Percentiles rank a stretch among this genome's conserved stretches.
Conservation (phyloP, 1,140 invertebrate species). For the Nixonia krombeini region DNA sequence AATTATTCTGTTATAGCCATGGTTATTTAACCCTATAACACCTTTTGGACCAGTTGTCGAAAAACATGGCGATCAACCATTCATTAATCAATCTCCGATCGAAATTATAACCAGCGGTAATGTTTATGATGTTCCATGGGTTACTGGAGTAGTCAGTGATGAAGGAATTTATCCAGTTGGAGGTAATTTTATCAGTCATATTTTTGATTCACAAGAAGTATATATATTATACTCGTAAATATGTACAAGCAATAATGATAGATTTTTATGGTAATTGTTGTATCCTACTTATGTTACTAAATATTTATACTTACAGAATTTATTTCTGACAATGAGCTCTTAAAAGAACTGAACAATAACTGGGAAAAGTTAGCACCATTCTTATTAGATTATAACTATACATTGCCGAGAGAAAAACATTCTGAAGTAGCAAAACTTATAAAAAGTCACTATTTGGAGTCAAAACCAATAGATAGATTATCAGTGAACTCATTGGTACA, state of each 20-base stretch:
- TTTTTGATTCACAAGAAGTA: not conserved
- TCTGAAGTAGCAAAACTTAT: constrained; percentile 69
- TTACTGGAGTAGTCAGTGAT: constrained; percentile 73
- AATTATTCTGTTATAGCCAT: constrained; percentile 55
- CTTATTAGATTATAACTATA: constrained; percentile 77
- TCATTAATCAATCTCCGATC: constrained; percentile 74
- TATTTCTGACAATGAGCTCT: constrained; percentile 59
- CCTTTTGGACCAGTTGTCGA: constrained; percentile 77
- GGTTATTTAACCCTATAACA: constrained; percentile 74
- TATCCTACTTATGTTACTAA: too few relatives aligned
- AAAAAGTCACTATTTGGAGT: constrained; percentile 73
- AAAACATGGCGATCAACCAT: constrained; percentile 67
- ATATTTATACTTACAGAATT: constrained; percentile 70
- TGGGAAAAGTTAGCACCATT: constrained; percentile 75
- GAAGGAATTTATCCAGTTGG: constrained; percentile 77
- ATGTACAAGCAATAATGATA: not conserved
- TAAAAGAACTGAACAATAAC: constrained; percentile 71
- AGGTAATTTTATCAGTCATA: constrained; percentile 60
- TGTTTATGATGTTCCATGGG: constrained; percentile 74
- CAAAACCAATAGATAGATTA: constrained; percentile 64
- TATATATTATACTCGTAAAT: constrained; percentile 9
- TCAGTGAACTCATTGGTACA: constrained; percentile 56
- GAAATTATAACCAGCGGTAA: constrained; percentile 71
- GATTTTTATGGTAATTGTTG: too few relatives aligned
- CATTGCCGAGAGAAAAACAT: constrained; percentile 68